Percentiles rank a stretch among this genome's conserved stretches.
Evolutionary conservation across 2,888 invertebrate species (phyloP).

Genomic region (Ceratothoa steindachneri): DNA sequence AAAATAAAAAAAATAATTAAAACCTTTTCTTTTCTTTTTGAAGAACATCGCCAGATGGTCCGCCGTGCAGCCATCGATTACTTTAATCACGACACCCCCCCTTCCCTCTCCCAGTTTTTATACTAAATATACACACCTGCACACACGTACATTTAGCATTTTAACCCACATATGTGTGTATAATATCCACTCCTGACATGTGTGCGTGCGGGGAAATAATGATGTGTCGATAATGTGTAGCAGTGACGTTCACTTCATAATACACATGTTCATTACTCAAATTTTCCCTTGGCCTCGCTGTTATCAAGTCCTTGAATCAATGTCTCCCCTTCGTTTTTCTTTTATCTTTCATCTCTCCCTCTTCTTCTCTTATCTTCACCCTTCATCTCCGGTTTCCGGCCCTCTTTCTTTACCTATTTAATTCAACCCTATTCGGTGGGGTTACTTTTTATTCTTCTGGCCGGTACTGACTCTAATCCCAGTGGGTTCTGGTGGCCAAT

Average conservation of each 20-base stretch:
- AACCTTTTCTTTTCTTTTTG: background rate
- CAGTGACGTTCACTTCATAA: background rate
- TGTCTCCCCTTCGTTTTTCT: background rate
- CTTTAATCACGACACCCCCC: background rate
- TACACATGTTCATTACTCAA: conserved; percentile 4
- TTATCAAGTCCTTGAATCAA: background rate
- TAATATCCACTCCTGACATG: too few species aligned
- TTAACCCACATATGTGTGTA: too few species aligned
- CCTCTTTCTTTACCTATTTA: background rate
- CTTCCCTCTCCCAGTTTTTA: too few species aligned
- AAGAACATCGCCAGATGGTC: background rate
- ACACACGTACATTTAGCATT: too few species aligned
- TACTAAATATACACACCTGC: background rate
- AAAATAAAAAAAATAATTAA: conserved; percentile 3
- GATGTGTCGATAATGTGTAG: too few species aligned
- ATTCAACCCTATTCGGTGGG: background rate
- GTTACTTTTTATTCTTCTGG: too few species aligned
- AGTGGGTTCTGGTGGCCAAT: too few species aligned
- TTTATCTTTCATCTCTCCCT: background rate
- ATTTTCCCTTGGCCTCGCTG: background rate
- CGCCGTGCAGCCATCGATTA: background rate
- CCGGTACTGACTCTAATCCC: too few species aligned
- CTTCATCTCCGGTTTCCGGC: background rate
- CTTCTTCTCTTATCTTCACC: background rate
- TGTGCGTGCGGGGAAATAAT: too few species aligned